These are phyloP conservation scores for Sphaerodactylus townsendi DNA, from an alignment of 2,113 vertebrate genomes.

Conservation along the genomic window DNA sequence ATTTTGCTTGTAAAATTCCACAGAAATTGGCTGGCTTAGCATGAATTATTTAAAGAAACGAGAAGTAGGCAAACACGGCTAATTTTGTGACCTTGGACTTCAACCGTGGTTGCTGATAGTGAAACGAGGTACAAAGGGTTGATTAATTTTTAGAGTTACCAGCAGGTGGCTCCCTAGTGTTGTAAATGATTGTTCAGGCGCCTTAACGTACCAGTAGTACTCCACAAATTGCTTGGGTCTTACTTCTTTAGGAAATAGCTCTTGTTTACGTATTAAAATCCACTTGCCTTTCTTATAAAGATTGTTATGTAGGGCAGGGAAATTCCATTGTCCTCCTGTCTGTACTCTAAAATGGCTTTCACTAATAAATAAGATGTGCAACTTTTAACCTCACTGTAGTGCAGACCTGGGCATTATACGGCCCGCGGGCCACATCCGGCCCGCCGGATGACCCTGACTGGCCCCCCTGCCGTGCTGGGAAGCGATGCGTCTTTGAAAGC, in stretches of 20 bases:
- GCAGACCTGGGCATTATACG: no score
- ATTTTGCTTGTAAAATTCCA: not conserved
- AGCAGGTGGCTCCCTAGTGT: constrained; percentile 62
- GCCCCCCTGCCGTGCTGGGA: no score
- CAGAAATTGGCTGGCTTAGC: not conserved
- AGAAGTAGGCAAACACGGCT: not conserved
- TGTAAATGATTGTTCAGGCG: constrained; percentile 26
- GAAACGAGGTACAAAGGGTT: not conserved
- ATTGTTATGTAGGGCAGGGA: accelerated
- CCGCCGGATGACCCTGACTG: no score
- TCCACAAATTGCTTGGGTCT: not conserved
- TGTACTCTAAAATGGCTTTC: accelerated
- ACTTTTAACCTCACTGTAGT: not conserved
- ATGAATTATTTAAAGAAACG: not conserved
- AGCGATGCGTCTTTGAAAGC: no score
- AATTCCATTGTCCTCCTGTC: not conserved
- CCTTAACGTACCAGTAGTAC: accelerated
- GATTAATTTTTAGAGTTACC: constrained; percentile 41
- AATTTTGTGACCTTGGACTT: constrained; percentile 6
- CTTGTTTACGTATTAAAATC: not conserved
- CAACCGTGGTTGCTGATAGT: not conserved
- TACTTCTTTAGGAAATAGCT: accelerated
- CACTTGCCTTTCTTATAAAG: not conserved
- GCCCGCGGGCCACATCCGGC: no score
- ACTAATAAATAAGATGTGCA: not conserved